Evolutionary conservation across 2,888 invertebrate genomes (phyloP).

Genomic region (Ochropleura plecta): DNA sequence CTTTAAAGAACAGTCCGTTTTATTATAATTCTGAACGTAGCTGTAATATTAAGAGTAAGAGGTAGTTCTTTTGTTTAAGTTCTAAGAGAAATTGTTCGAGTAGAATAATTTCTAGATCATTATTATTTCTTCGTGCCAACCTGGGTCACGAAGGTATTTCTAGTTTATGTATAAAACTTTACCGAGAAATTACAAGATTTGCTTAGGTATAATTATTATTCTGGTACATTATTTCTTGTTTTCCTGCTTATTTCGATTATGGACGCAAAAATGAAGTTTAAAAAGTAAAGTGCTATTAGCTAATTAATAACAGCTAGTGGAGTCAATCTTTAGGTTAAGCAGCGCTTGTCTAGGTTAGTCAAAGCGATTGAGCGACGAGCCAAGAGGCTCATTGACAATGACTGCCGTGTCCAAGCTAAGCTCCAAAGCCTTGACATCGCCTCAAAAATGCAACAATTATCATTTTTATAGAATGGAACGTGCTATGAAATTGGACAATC

Average conservation of each 20-base stretch:
- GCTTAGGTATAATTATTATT: neutral
- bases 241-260: neutral
- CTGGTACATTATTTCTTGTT: neutral
- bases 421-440: no score
- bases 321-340: no score
- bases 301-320: no score
- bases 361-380: no score
- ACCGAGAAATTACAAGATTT: neutral
- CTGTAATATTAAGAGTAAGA: neutral
- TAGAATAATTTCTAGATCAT: constrained; percentile 4
- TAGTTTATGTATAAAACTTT: neutral
- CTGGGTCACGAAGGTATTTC: neutral
- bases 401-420: no score
- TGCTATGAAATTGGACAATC: no score
- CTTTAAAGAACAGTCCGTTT: neutral
- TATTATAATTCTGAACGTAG: neutral
- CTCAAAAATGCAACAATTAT: no score
- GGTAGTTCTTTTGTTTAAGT: constrained; percentile 11
- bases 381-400: no score
- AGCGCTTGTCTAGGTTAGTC: no score
- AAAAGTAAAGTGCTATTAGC: no score
- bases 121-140: neutral
- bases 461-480: no score
- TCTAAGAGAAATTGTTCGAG: neutral
- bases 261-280: neutral